phyloP scores from a whole-genome alignment of 2,113 vertebrate species.

The Chlamydotis undulata region DNA sequence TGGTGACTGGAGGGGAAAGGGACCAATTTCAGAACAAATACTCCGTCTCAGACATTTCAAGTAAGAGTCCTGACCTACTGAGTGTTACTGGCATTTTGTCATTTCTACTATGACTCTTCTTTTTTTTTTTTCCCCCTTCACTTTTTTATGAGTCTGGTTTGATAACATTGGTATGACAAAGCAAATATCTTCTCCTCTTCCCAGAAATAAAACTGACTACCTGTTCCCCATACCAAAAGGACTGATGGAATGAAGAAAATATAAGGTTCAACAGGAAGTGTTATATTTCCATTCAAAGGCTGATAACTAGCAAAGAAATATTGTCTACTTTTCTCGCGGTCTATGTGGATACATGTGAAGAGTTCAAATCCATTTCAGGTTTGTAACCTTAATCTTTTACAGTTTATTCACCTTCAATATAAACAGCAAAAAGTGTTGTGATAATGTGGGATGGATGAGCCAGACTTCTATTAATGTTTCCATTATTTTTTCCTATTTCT shows the following conservation, averaged over 20 bases:
- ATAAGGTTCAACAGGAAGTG: background rate
- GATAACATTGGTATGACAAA: background rate
- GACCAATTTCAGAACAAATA: background rate
- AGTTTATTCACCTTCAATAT: background rate
- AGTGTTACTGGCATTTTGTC: background rate
- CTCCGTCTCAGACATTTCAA: background rate
- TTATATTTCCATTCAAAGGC: background rate
- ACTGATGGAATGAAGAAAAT: background rate
- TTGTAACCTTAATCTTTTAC: background rate
- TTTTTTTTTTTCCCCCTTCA: too few species aligned
- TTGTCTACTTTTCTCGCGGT: background rate
- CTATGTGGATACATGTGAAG: background rate
- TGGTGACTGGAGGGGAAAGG: rapidly evolving
- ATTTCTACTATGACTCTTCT: background rate
- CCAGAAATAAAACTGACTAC: background rate
- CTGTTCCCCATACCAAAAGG: background rate
- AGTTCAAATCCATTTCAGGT: background rate
- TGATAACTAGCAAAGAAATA: background rate
- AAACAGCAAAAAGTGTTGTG: background rate
- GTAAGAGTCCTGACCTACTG: background rate
- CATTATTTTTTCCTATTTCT: background rate
- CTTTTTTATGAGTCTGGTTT: background rate
- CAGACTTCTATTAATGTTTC: background rate
- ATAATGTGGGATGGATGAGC: background rate
- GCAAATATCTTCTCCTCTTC: background rate